Base-by-base conservation (phyloP, 2,888 invertebrate species). In the Baccha elongata region DNA sequence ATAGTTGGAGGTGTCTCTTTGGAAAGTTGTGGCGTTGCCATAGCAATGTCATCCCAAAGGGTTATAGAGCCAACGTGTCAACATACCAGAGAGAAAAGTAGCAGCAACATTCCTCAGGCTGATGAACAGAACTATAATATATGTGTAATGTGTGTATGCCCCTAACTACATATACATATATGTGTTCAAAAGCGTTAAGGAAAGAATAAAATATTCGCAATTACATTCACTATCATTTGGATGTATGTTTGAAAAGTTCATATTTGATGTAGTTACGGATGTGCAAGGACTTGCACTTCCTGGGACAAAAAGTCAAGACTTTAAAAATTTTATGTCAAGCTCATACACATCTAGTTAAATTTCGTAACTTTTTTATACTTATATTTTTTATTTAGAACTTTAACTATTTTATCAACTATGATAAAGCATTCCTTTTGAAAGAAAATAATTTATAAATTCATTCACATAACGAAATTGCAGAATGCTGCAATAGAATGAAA, bases 11-110 rank as follows among this genome's bases (percentile, higher is more conserved):
- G 32, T 44, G 75, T 60, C 52, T 55, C 11, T n/a, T 40, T 50
- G 44, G 50, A 42, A 75, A 75, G 65, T 65, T 65, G 44, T 75
- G 64, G 29, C 58, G 75, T 65, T 65, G 52, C 75, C 58, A 69
- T 75, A 60, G 55, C 44, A 58, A 80, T 62, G 68, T 50, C 62
- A 68, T 74, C 62, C 58, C 52, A n/a, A 58, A 50, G 75, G 65
- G 50, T 74, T 44, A 40, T 3, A 40, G 58, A 40, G 60, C 60
- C 7, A 75, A 81, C 72, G 76, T 83, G 81, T 83, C 72, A 76
- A 44, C 60, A 60, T n/a, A n/a, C n/a, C 3, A 44, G 15, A 15
- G 23, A 58, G 6, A 32, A 32, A 8, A 58, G 11, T 35, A 53
- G 13, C n/a, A 40, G 17, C 53, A 76, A 40, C 53, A 76, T 68